phyloP scores from a whole-genome alignment of 2,797 vertebrate genomes.

The Clangula hyemalis region DNA sequence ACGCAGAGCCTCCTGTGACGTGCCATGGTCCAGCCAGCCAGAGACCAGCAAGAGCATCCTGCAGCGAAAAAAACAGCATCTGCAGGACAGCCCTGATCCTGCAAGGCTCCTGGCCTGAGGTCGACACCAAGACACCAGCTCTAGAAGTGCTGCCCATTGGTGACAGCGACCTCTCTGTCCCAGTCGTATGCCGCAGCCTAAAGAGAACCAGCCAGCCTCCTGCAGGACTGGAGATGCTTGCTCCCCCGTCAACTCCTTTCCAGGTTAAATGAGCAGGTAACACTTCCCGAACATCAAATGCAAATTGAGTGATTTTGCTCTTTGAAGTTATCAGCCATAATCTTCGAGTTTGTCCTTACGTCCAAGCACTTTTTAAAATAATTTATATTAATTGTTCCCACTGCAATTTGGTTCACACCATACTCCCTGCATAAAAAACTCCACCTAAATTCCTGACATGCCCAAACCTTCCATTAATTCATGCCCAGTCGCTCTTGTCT shows the following conservation, averaged over 20 bases:
- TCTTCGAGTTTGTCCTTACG: not conserved
- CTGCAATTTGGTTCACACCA: not conserved
- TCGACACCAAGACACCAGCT: not conserved
- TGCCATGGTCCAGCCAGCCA: not conserved
- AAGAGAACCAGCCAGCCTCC: not conserved
- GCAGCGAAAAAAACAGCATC: not conserved
- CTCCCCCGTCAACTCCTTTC: not conserved
- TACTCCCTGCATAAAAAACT: not conserved
- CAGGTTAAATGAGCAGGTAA: not conserved
- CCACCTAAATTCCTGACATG: constrained; percentile 22
- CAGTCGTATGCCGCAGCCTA: not conserved
- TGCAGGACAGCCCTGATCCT: not conserved
- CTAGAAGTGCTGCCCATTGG: not conserved
- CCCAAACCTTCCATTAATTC: constrained; percentile 5
- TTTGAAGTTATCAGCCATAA: not conserved
- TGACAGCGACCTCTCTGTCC: not conserved
- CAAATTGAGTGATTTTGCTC: not conserved
- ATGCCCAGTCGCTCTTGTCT: not conserved
- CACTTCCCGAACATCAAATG: not conserved
- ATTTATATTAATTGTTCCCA: constrained; percentile 7
- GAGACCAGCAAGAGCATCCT: not conserved
- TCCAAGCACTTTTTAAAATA: not conserved
- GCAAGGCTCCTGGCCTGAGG: accelerated
- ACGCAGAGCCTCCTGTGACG: not conserved
- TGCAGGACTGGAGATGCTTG: not conserved